Base-by-base conservation (phyloP, 2,113 vertebrate species). In the Scophthalmus maximus region DNA sequence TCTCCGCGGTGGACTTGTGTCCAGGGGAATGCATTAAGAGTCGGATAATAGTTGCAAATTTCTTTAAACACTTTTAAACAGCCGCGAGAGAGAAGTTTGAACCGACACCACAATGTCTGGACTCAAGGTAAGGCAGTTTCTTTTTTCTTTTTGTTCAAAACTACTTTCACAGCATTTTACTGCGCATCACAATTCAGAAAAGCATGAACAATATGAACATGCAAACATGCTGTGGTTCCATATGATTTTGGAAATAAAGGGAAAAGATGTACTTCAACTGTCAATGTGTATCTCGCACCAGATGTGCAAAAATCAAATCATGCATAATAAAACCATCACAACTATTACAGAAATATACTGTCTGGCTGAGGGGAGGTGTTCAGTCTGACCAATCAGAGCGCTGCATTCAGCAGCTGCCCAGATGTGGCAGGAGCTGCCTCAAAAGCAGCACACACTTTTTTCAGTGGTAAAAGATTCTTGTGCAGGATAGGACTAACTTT, bases 111-210 rank as follows among this genome's bases (percentile, higher is more conserved):
- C 30, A 63, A 96, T 96, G 96, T 78, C 91, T 0, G 92, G 89
- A 73, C 80, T 98, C 27, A 95, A 97, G 96, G 97, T 99, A 95
- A 94, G 94, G 46, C 52, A 12, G 40, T 29, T 2, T 70, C 61
- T n/a, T 12, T 11, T 6, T n/a, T n/a, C n/a, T 26, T 11, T 20
- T 27, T 44, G 12, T 30, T 36, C 0, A 44, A 38, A 29, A 8
- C 10, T 52, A 3, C 66, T 27, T 1, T 17, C 42, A 20, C 17
- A 34, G 9, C n/a, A 12, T 9, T 5, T 6, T 62, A 34, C 30
- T 15, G 11, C 46, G 55, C 23, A 22, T 22, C 11, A 1, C 26
- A 29, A 2, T 44, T 34, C 55, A 22, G 0, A 6, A 38, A 42
- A 8, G 11, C 14, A 12, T 49, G 25, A 46, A 32, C 40, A 2